A percentile compares a stretch with the other conserved stretches of the same genome.
Conservation (phyloP, 53 echinoderm and acorn worm species). For the Henricia sp. region DNA sequence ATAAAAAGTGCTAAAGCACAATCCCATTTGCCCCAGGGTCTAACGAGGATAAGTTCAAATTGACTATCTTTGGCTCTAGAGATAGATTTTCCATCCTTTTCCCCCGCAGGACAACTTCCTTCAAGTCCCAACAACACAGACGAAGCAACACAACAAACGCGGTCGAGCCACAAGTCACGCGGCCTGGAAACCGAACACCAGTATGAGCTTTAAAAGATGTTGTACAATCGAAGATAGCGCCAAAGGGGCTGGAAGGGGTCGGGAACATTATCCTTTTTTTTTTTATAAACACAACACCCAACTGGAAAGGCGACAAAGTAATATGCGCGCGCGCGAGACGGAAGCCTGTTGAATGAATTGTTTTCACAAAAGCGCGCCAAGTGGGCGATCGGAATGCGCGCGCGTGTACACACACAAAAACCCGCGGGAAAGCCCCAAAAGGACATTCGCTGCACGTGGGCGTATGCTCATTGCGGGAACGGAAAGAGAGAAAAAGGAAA, state of each 20-base stretch:
- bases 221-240: slow-evolving; percentile 43
- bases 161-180: slow-evolving; percentile 40
- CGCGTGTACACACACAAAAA: slow-evolving; percentile 8
- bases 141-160: slow-evolving; percentile 8
- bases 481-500: slow-evolving; percentile 4
- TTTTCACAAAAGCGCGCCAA: slow-evolving; percentile 23
- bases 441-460: slow-evolving; percentile 25
- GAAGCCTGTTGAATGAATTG: slow-evolving; percentile 60
- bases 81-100: background rate
- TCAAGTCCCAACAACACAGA: slow-evolving; percentile 14
- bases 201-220: slow-evolving; percentile 1
- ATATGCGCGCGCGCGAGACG: slow-evolving; percentile 3
- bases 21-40: background rate
- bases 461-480: background rate
- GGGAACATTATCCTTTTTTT: slow-evolving; percentile 3
- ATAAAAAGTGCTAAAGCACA: background rate
- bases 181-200: slow-evolving; percentile 38
- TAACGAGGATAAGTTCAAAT: slow-evolving; percentile 4
- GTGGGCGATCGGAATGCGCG: slow-evolving; percentile 50
- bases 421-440: slow-evolving; percentile 53
- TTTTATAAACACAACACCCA: background rate
- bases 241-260: background rate
- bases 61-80: background rate
- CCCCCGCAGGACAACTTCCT: background rate
- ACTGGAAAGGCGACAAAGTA: background rate